Evolutionary conservation across 1,140 invertebrate genomes (phyloP), one percentile per base, ranked within the genome.

Genomic region (Hyphantria cunea): DNA sequence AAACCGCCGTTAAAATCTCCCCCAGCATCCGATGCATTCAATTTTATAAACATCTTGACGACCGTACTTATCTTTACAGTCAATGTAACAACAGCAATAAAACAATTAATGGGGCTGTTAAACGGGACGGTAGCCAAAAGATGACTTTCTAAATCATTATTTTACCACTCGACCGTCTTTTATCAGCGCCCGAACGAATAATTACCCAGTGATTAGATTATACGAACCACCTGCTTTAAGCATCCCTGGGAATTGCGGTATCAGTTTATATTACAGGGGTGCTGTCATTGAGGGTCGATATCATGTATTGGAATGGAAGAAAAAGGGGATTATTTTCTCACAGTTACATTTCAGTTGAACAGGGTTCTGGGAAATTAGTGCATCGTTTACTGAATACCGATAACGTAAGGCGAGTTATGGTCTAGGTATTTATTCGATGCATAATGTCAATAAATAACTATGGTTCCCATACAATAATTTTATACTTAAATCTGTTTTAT

Each of bases 41-140:
- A 49, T 56, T 65, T 62, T 76, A 78, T 75, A 83, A 86, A 84
- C 82, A 86, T 79, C 79, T 77, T 73, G 56, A 71, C 66, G 66
- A 78, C 70, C 72, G 61, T 72, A 76, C 72, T 87, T 85, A 85
- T 87, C 82, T 89, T 80, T 82, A 82, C 79, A 76, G 79, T 66
- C 72, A 64, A 77, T 82, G 80, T 85, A 78, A 86, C 73, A 75
- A 67, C 73, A 32, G 67, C 70, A 70, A 82, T 88, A 82, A 88
- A 89, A 87, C 75, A 83, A 87, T 87, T 86, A 85, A 89, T 85
- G 70, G 66, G 64, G 76, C 62, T 70, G 76, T 89, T 78, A 89
- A 87, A 77, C 70, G 64, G 45, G 49, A 80, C 78, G 65, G 86
- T 82, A 80, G 81, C 78, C 52, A 72, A 68, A 66, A 60, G 68